phyloP scores from a whole-genome alignment of 2,113 vertebrate species.

The Mesocricetus auratus region DNA sequence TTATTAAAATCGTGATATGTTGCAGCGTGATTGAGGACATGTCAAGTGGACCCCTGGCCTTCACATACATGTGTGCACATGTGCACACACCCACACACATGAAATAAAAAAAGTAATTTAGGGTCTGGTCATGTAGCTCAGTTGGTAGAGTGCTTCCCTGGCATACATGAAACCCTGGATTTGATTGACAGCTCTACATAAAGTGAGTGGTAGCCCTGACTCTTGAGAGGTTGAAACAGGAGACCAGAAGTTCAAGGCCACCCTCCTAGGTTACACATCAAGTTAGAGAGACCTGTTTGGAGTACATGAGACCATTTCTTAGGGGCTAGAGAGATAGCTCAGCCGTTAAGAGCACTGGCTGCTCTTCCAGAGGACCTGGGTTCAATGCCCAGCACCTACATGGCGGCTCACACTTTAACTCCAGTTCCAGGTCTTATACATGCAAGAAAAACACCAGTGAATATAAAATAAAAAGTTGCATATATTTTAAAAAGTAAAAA shows the following conservation, averaged over 20 bases:
- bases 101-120: not conserved
- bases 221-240: not conserved
- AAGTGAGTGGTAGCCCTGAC: not conserved
- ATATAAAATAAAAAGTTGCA: not conserved
- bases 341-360: not conserved
- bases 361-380: not conserved
- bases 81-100: not conserved
- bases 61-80: not conserved
- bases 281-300: not conserved
- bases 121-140: not conserved
- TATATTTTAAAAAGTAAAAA: not conserved
- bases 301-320: not conserved
- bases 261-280: not conserved
- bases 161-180: not conserved
- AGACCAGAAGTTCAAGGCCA: not conserved
- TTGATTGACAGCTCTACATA: not conserved
- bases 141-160: not conserved
- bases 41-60: slow-evolving; percentile 10
- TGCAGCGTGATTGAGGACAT: not conserved
- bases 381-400: not conserved
- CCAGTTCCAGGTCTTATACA: not conserved
- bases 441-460: not conserved
- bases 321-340: not conserved
- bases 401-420: not conserved
- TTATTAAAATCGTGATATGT: not conserved